phyloP scores from a whole-genome alignment of 2,797 vertebrate genomes.

The Protonibea diacanthus region DNA sequence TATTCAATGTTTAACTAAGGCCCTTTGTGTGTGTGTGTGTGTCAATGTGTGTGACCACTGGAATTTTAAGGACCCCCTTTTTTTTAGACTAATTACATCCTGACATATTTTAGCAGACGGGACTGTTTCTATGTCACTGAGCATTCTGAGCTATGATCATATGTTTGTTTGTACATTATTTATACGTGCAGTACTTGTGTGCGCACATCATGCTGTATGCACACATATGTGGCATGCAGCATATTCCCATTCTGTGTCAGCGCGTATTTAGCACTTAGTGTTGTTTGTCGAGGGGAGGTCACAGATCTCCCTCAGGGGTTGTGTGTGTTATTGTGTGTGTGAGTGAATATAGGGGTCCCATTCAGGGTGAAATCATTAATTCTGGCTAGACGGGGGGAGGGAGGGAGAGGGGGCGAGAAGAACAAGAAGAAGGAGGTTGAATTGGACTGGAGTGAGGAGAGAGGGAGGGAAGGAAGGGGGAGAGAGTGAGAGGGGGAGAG shows the following conservation, averaged over 20 bases:
- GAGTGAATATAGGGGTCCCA: conserved; percentile 68
- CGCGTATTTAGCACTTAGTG: conserved; percentile 67
- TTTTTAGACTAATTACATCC: conserved; percentile 78
- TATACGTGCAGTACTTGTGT: neutral
- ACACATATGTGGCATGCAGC: conserved; percentile 24
- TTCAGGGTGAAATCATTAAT: conserved; percentile 80
- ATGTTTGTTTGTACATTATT: neutral
- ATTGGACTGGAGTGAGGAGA: conserved; percentile 31
- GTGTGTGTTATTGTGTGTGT: conserved; percentile 33
- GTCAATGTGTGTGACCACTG: conserved; percentile 72
- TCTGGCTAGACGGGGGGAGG: conserved; percentile 65
- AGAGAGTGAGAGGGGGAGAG: neutral
- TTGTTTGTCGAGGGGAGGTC: conserved; percentile 73
- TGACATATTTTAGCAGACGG: conserved; percentile 71
- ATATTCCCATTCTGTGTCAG: conserved; percentile 68
- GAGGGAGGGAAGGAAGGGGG: conserved; percentile 1
- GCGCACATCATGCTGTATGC: neutral
- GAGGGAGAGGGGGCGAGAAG: conserved; percentile 59
- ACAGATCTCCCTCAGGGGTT: conserved; percentile 63
- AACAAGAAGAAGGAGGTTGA: conserved; percentile 62
- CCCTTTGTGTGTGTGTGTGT: conserved; percentile 75
- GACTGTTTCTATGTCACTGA: conserved; percentile 67
- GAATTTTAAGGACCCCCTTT: conserved; percentile 80
- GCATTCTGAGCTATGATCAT: conserved; percentile 40
- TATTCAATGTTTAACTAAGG: conserved; percentile 78